phyloP scores from a whole-genome alignment of 1,140 invertebrate species.

The Oscheius sp. region DNA sequence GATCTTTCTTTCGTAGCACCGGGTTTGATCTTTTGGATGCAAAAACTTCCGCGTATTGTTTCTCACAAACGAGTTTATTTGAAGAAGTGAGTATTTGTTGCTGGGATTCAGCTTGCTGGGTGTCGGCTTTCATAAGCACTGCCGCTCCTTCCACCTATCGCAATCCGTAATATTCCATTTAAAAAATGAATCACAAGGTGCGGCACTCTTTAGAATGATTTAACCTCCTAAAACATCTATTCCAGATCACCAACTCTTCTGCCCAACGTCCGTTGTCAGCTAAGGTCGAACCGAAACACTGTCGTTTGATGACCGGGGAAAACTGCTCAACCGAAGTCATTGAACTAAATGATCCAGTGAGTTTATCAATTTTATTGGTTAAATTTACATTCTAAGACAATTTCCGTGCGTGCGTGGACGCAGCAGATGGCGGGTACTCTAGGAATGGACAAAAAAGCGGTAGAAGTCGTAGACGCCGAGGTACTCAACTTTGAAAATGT shows the following conservation, averaged over 20 bases:
- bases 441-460: slow-evolving; percentile 48
- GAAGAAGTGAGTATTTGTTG: background rate
- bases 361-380: background rate
- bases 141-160: background rate
- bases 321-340: slow-evolving; percentile 28
- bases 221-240: background rate
- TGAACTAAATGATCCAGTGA: slow-evolving; percentile 32
- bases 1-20: no score
- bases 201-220: background rate
- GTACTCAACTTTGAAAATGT: slow-evolving; percentile 24
- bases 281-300: slow-evolving; percentile 23
- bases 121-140: slow-evolving; percentile 1
- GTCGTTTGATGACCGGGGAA: slow-evolving; percentile 31
- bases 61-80: no score
- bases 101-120: background rate
- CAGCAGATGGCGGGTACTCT: slow-evolving; percentile 46
- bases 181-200: background rate
- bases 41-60: no score
- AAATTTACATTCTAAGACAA: slow-evolving; percentile 33
- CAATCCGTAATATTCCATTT: background rate
- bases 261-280: background rate
- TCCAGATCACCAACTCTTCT: background rate
- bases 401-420: slow-evolving; percentile 54
- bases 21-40: no score
- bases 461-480: slow-evolving; percentile 56